These are phyloP conservation scores for Probaryconus sp. DNA, from an alignment of 1,140 invertebrate species.

Conservation along the genomic window DNA sequence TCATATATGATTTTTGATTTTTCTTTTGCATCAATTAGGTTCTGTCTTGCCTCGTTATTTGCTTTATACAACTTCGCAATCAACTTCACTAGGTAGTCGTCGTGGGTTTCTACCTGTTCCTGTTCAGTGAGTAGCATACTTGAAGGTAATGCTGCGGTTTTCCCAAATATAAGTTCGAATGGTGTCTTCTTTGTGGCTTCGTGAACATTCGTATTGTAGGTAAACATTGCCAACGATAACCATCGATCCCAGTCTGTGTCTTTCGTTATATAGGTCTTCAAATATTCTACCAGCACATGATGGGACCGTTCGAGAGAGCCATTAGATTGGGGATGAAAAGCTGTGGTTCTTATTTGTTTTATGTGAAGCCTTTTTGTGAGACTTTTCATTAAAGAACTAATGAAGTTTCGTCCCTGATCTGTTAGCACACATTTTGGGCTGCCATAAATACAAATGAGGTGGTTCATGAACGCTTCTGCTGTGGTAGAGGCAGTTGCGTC, in stretches of 20 bases:
- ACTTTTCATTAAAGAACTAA: too few species aligned
- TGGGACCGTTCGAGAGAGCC: conserved; percentile 61
- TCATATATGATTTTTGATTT: conserved; percentile 42
- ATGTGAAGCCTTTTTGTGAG: conserved; percentile 48
- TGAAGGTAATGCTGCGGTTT: background rate
- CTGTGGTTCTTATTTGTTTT: conserved; percentile 54
- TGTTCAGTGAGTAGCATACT: background rate
- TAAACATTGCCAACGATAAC: conserved; percentile 2
- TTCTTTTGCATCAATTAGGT: conserved; percentile 33
- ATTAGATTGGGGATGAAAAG: conserved; percentile 61
- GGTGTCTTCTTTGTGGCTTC: conserved; percentile 19
- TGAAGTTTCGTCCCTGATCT: too few species aligned
- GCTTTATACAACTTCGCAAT: conserved; percentile 6
- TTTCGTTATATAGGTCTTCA: conserved; percentile 16
- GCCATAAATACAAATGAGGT: too few species aligned
- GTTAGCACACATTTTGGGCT: too few species aligned
- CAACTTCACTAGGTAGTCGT: conserved; percentile 24
- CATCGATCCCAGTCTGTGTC: conserved; percentile 14
- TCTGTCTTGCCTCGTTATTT: conserved; percentile 8
- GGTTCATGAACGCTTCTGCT: background rate
- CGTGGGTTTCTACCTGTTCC: conserved; percentile 25
- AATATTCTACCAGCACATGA: conserved; percentile 44
- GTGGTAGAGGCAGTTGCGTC: conserved; percentile 55
- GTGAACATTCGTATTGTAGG: conserved; percentile 8
- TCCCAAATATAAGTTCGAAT: conserved; percentile 22